Base-by-base conservation (phyloP, 2,888 invertebrate genomes). In the Nymphalis polychloros region DNA sequence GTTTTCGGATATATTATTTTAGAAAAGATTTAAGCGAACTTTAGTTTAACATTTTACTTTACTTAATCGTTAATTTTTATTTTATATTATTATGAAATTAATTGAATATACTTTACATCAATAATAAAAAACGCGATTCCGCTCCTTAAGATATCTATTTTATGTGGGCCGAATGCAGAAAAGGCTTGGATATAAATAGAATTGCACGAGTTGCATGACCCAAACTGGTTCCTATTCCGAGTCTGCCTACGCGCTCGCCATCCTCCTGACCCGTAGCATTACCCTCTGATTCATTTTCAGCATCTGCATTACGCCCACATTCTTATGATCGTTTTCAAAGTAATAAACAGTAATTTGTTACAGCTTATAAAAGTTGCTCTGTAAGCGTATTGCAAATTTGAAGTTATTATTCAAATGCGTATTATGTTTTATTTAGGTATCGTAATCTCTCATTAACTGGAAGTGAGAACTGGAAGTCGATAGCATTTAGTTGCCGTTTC, bases 221-320 rank as follows among this genome's bases (percentile, higher is more conserved):
- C 83, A 87, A 91, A 91, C 91, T 88, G 90, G 91, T 91, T 92
- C 84, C 83, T 81, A 79, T 78, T 83, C 79, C 84, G 82, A 84
- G 86, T 82, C 75, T 78, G 82, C 90, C 90, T 84, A 90, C 90
- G 82, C 85, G 78, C 76, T 79, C 79, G 78, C 82, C 79, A 82
- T 84, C 86, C 78, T 84, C 81, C 81, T 88, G 86, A 86, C 82
- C 81, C 79, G 77, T 72, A 74, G 70, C 72, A 74, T 83, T 83
- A 82, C 80, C 80, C 80, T 79, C 77, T 87, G 86, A 89, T 79
- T 88, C 84, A 88, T 83, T 80, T 75, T 68, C 67, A 73, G 73
- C 73, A 76, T 69, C 71, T 73, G 71, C 74, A 68, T 68, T 72
- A 72, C 73, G 68, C 73, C 73, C 65, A 75, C 71, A 69, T 70